Base-by-base conservation (phyloP, 1,140 invertebrate species). In the Hyphantria cunea region DNA sequence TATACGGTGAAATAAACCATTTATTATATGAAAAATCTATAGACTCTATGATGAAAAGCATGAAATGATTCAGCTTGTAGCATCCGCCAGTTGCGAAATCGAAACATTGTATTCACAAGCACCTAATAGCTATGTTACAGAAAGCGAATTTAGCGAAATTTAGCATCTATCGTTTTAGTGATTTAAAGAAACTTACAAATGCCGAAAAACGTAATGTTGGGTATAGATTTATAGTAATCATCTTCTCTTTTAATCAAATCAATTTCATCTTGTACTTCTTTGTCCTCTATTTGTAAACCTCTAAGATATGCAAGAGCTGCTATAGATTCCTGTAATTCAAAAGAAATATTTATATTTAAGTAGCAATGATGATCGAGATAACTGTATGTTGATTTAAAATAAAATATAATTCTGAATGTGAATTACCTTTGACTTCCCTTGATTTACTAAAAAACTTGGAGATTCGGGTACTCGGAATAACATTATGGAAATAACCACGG, bases 401-500 rank as follows among this genome's bases (percentile, higher is more conserved):
- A 25, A 25, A 5, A 25, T 5, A 5, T 1, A 25, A 25, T 25
- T 25, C 17, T 5, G 5, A 25, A 25, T 25, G 17, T 1, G 5
- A 77, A 68, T 68, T 70, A 90, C 89, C 54, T 90, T 69, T 17
- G 69, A 49, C 41, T 80, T 85, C 15, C 89, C 86, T 0, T 61
- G 53, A 34, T 87, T 88, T 7, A 90, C 72, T 44, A 92, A 68
- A 33, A 83, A 84, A 14, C 86, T 82, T 0, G 92, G 91, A 0
- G 91, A 91, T 44, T 92, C 92, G 0, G 91, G 91, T 54, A 89
- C 76, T 63, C 89, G 91, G 33, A 85, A 64, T n/a, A 90, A 79
- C 8, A 86, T 56, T 0, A 78, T 52, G 0, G 89, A 45, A 34
- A 84, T 90, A 0, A 86, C 41, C 3, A 84, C 51, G 1, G 86